Base-by-base conservation (phyloP, 1,140 invertebrate species). In the Plodia interpunctella region DNA sequence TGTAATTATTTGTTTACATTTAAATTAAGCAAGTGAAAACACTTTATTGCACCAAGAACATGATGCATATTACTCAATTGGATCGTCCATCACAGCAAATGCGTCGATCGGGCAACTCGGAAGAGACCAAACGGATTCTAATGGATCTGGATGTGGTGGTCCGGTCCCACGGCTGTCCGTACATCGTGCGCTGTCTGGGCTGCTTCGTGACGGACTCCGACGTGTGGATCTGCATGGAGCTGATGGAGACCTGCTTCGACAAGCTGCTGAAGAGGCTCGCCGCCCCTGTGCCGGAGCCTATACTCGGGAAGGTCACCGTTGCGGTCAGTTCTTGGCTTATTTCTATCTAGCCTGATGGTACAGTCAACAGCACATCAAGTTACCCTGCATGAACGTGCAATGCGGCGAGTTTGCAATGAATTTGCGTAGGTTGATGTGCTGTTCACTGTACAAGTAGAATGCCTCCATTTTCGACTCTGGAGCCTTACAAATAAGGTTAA, bases 131-230 rank as follows among this genome's bases (percentile, higher is more conserved):
- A 88, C 93, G 98, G 69, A 99, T 99, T 57, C 95, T 98, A 52
- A 99, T 99, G 97, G 98, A 99, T 90, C 91, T 99, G 66, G 98
- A 99, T 84, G 98, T 99, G 30, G 97, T 99, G 30, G 92, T 98
- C 10, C 97, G 98, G 71, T 98, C 97, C 50, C 96, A 98, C 72
- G 97, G 98, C 83, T 99, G 98, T 92, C 96, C 95, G 17, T 98
- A 97, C 87, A 99, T 99, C 74, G 98, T 99, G 57, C 94, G 97
- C 82, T 99, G 98, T 89, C 92, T 98, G 72, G 98, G 98, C 20
- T 99, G 96, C 88, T 98, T 99, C 87, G 98, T 99, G 25, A 98
- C 97, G 0, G 96, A 98, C 78, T 93, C 95, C 0, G 95, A 97
- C 83, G 96, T 97, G 0, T 97, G 95, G 95, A 97, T 97, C 74